These are phyloP conservation scores for Ceryle rudis DNA, from an alignment of 2,797 vertebrate species.

Conservation along the genomic window DNA sequence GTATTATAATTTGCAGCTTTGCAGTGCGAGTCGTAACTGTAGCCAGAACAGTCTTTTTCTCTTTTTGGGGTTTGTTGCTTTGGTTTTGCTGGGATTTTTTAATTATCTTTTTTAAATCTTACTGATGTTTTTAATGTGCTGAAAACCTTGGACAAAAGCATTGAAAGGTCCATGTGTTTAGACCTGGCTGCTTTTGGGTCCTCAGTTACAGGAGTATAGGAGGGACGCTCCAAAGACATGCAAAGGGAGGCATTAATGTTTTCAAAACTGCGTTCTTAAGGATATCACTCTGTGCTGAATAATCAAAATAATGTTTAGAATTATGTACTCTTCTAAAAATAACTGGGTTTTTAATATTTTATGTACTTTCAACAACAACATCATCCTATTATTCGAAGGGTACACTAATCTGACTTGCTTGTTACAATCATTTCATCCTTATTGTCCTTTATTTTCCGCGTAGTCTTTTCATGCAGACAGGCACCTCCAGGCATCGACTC, in stretches of 20 bases:
- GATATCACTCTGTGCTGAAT: neutral
- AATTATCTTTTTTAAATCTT: neutral
- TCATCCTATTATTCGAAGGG: neutral
- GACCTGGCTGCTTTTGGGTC: neutral
- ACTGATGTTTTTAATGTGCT: neutral
- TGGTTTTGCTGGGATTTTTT: neutral
- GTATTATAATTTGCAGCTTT: conserved; percentile 48
- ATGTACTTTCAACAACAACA: neutral
- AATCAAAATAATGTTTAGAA: conserved; percentile 8
- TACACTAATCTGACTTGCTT: neutral
- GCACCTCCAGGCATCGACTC: neutral
- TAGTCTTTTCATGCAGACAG: neutral
- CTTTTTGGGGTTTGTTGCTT: too few species aligned
- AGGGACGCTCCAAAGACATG: neutral
- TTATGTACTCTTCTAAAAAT: neutral
- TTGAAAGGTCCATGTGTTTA: neutral
- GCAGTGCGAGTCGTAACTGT: neutral
- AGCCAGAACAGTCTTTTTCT: neutral
- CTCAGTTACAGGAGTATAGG: neutral
- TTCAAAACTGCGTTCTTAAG: neutral
- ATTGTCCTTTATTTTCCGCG: neutral
- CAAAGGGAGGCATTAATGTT: neutral
- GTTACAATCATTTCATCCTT: neutral
- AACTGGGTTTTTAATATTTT: neutral
- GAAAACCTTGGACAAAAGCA: neutral